Evolutionary conservation across 2,888 invertebrate species (phyloP).

Genomic region (Idaea aversata): DNA sequence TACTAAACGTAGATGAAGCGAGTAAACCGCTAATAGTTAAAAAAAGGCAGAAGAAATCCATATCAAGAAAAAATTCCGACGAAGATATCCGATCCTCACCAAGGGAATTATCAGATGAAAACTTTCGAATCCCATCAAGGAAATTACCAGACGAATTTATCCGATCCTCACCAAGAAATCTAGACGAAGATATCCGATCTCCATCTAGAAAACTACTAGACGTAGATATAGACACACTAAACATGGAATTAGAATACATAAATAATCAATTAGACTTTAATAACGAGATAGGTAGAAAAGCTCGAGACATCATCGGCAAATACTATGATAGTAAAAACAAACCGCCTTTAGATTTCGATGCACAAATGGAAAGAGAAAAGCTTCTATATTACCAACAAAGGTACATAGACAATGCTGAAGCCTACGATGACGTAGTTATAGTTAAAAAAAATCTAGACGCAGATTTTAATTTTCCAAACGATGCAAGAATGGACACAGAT

Average conservation of each 20-base stretch:
- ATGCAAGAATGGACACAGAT: conserved; percentile 65
- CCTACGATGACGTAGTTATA: conserved; percentile 72
- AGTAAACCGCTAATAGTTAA: conserved; percentile 23
- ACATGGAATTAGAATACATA: conserved; percentile 70
- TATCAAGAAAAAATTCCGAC: conserved; percentile 34
- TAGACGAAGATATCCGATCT: conserved; percentile 23
- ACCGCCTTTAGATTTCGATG: conserved; percentile 68
- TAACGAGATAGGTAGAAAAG: conserved; percentile 68
- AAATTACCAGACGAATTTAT: conserved; percentile 62
- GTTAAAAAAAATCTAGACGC: conserved; percentile 76
- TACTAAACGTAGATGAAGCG: conserved; percentile 64
- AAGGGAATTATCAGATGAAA: conserved; percentile 58
- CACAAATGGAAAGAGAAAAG: conserved; percentile 77
- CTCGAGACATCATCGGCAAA: conserved; percentile 67
- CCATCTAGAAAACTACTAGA: conserved; percentile 54
- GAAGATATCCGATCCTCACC: conserved; percentile 16
- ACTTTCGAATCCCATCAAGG: conserved; percentile 46
- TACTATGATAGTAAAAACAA: conserved; percentile 62
- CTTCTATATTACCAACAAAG: conserved; percentile 71
- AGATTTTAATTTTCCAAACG: conserved; percentile 75
- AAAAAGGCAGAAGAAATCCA: neutral
- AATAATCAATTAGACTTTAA: conserved; percentile 70
- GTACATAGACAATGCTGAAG: conserved; percentile 68
- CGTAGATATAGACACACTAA: conserved; percentile 64
- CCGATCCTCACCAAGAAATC: conserved; percentile 39